A percentile compares a stretch with the other conserved stretches of the same genome.
Conservation (phyloP, 2,113 vertebrate species). For the Mola mola region DNA sequence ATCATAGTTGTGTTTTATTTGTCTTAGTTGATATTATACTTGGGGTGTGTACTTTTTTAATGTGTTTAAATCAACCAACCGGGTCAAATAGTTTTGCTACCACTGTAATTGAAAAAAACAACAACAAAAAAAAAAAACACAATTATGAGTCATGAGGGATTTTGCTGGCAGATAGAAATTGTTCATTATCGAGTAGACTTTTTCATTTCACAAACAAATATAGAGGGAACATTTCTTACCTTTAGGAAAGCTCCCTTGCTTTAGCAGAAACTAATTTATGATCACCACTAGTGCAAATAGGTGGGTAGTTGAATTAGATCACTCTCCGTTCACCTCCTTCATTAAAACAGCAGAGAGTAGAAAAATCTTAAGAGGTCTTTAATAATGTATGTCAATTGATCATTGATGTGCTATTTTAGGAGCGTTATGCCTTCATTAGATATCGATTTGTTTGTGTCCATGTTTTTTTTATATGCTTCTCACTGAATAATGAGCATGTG, state of each 20-base stretch:
- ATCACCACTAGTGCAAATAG: too few species aligned
- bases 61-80: background rate
- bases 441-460: too few species aligned
- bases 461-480: too few species aligned
- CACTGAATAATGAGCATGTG: background rate
- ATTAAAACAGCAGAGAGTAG: background rate
- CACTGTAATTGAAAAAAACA: background rate
- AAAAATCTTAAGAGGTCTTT: background rate
- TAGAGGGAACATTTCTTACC: background rate
- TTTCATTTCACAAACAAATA: background rate
- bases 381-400: background rate
- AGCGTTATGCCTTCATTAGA: too few species aligned
- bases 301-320: background rate
- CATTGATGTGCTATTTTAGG: too few species aligned
- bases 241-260: background rate
- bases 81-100: constrained; percentile 5
- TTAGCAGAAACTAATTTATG: background rate
- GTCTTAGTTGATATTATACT: too few species aligned
- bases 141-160: too few species aligned
- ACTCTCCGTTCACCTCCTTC: background rate
- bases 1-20: background rate
- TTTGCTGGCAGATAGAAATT: background rate
- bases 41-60: too few species aligned
- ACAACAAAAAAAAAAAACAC: background rate
- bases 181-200: background rate